Evolutionary conservation across 2,113 vertebrate species (phyloP), one percentile per base, ranked within the genome.

Genomic region (Pelvicachromis taeniatus): DNA sequence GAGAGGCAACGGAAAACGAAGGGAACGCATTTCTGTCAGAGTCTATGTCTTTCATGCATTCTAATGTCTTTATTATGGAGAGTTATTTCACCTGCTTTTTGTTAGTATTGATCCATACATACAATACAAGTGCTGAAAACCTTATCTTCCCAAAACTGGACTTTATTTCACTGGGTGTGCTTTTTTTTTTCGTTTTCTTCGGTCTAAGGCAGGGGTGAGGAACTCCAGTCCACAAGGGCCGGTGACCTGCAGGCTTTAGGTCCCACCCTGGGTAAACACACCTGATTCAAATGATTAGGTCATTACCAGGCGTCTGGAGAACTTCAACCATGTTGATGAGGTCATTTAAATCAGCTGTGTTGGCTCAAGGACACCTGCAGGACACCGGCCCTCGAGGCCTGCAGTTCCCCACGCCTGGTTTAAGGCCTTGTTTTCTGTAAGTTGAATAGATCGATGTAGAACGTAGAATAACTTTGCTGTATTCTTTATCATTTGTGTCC

Each of bases 21-120:
- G 26, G 65, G 12, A 77, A 31, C 5, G 58, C 10, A 54, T 38
- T 80, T 56, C 63, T 82, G 13, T 73, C 56, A 80, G 14, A 68
- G 59, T 77, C 7, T 9, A 5, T 6, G 23, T 55, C 19, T 85
- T 82, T 53, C 31, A 79, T 77, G 35, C 33, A 80, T 54, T 52
- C 12, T 29, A 70, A 82, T 77, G 50, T 17, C 85, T 77, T 80
- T 56, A 53, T 82, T 85, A 81, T 68, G 78, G 8, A n/a, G 48
- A 88, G 77, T 45, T 85, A 81, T 78, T 77, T 59, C 35, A 61
- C 35, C 14, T 5, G 9, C 1, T 19, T 77, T 31, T 13, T 19
- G 59, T 82, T 58, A 65, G 70, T 78, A 33, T 54, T 45, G 77
- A 52, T 31, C 9, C 33, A 35, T 23, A 58, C 8, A 26, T 17